Percentiles rank a stretch among this genome's conserved stretches.
Evolutionary conservation across 2,113 vertebrate genomes (phyloP).

Genomic region (Rhinichthys klamathensis): DNA sequence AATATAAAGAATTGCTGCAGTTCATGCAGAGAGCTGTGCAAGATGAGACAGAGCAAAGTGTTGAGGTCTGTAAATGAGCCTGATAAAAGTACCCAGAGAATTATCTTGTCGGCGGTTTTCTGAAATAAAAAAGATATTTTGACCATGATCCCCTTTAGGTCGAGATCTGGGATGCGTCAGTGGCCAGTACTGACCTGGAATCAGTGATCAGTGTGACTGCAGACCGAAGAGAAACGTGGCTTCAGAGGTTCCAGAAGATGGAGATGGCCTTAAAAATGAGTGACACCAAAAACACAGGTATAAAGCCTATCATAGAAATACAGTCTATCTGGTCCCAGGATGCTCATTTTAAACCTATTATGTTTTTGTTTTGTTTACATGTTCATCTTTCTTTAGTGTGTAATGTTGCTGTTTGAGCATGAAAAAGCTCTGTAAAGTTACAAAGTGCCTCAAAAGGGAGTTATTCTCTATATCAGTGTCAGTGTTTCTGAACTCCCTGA

Average conservation of each 20-base stretch:
- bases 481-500: too few relatives aligned
- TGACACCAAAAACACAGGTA: conserved; percentile 68
- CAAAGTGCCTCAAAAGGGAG: too few relatives aligned
- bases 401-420: too few relatives aligned
- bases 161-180: conserved; percentile 21
- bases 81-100: neutral
- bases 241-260: conserved; percentile 66
- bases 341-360: too few relatives aligned
- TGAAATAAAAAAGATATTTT: neutral
- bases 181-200: neutral
- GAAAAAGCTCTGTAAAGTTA: too few relatives aligned
- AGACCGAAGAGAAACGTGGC: conserved; percentile 60
- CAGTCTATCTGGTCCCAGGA: neutral
- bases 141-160: neutral
- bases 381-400: too few relatives aligned
- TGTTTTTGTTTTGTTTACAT: too few relatives aligned
- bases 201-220: neutral
- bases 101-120: neutral
- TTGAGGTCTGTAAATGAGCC: conserved; percentile 17
- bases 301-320: neutral
- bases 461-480: too few relatives aligned
- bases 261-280: conserved; percentile 65
- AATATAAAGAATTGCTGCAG: conserved; percentile 52
- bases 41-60: conserved; percentile 16
- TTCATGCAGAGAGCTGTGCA: conserved; percentile 33